These are phyloP conservation scores for Phyto melanocephala DNA, from an alignment of 2,888 invertebrate species.

Conservation along the genomic window DNA sequence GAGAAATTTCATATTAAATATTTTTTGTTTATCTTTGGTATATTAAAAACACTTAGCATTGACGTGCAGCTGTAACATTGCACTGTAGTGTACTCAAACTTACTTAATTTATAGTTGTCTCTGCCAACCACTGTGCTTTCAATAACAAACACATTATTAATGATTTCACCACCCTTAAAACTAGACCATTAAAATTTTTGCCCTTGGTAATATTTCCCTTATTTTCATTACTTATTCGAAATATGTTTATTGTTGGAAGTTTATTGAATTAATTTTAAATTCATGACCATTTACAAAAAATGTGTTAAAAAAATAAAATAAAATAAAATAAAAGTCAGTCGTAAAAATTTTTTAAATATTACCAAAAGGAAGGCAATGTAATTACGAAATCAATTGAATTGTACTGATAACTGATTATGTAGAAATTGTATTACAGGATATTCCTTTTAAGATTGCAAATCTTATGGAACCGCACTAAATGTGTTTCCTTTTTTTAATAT, in stretches of 20 bases:
- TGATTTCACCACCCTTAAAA: neutral
- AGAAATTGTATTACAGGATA: neutral
- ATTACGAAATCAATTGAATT: conserved; percentile 17
- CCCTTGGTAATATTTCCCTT: conserved; percentile 14
- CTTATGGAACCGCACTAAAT: neutral
- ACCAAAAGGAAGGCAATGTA: neutral
- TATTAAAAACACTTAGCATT: no score
- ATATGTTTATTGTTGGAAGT: neutral
- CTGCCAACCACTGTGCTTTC: neutral
- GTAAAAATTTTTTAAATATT: neutral
- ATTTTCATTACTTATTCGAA: neutral
- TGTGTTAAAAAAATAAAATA: neutral
- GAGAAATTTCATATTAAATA: no score
- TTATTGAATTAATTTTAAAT: conserved; percentile 42
- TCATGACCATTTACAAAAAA: conserved; percentile 17
- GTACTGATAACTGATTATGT: neutral
- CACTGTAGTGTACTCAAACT: no score
- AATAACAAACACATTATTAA: conserved; percentile 6
- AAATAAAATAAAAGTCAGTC: neutral
- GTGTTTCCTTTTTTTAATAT: neutral
- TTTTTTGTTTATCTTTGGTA: no score
- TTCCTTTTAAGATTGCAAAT: conserved; percentile 17
- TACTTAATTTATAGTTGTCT: neutral
- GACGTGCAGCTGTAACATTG: no score
- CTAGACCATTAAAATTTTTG: neutral